A percentile compares a stretch with the other conserved stretches of the same genome.
phyloP scores from a whole-genome alignment of 2,888 invertebrate genomes.

The Celastrina argiolus region DNA sequence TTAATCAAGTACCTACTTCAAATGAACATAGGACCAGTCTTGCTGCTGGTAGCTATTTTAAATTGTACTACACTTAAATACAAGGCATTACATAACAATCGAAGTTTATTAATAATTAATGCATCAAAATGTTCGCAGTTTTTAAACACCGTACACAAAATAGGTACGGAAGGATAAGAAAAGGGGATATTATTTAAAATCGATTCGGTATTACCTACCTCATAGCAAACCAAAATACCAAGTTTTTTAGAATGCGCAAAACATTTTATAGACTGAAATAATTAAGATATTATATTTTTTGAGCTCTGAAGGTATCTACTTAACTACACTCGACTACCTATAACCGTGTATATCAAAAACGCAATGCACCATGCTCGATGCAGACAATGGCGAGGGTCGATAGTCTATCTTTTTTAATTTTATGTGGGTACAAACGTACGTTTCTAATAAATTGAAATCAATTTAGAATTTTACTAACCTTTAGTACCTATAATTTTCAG shows the following conservation, averaged over 20 bases:
- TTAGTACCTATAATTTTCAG: slow-evolving; percentile 65
- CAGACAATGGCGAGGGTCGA: slow-evolving; percentile 78
- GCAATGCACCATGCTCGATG: slow-evolving; percentile 78
- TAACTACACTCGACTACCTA: slow-evolving; percentile 43
- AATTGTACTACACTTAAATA: background rate
- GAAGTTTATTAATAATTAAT: background rate
- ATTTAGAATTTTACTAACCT: slow-evolving; percentile 58
- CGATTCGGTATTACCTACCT: background rate
- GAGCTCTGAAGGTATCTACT: slow-evolving; percentile 28
- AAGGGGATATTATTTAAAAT: background rate
- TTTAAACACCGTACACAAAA: background rate
- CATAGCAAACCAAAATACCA: background rate
- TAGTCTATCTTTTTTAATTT: slow-evolving; percentile 46
- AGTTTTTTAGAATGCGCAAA: background rate
- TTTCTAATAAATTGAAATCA: slow-evolving; percentile 26
- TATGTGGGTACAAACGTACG: background rate
- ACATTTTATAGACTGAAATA: background rate
- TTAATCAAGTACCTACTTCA: background rate
- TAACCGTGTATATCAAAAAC: slow-evolving; percentile 45
- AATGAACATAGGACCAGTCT: background rate
- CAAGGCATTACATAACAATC: background rate
- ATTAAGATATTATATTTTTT: background rate
- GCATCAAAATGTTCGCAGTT: background rate
- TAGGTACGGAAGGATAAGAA: background rate
- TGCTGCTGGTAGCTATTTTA: background rate